Evolutionary conservation across 2,888 invertebrate genomes (phyloP), one percentile per base, ranked within the genome.

Genomic region (Macaria notata): DNA sequence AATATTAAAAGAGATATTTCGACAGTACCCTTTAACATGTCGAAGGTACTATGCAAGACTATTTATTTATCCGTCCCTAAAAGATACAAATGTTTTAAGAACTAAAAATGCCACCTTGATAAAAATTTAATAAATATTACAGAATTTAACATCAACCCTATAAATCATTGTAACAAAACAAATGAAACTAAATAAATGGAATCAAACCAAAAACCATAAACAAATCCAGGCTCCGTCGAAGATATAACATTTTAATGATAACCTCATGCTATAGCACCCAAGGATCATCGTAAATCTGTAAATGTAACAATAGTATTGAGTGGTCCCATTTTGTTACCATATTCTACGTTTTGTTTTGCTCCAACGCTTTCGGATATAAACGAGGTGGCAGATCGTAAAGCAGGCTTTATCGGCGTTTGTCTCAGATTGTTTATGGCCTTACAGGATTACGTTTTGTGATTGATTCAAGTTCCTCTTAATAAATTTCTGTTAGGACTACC

Each of bases 361-460:
- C 69, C 71, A 71, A 76, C 71, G 71, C 75, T 71, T 76, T 74
- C 67, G 69, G 81, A 82, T 79, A 83, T 85, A 84, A 88, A 90
- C 86, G 81, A 86, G 84, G 84, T 87, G 88, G 84, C 86, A 80
- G 80, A 75, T 87, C 88, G 84, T 89, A 88, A 90, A 90, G 72
- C 75, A 74, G 69, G 70, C 78, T 84, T 83, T 84, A 83, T 81
- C 79, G 81, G 75, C 81, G 72, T 82, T 83, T 80, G 82, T 83
- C 78, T 72, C 75, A 79, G 76, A 84, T 86, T 85, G 86, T 90
- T 90, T 90, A 89, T 81, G 74, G 80, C 78, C 75, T 69, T 78
- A 78, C 78, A 73, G 88, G 84, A 85, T 89, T 85, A 87, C 84
- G 70, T 80, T 77, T 80, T 79, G 78, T 87, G 89, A 90, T 89